Percentiles rank a stretch among this genome's conserved stretches.
phyloP scores from a whole-genome alignment of 2,888 invertebrate species.

The Drosophila picticornis region DNA sequence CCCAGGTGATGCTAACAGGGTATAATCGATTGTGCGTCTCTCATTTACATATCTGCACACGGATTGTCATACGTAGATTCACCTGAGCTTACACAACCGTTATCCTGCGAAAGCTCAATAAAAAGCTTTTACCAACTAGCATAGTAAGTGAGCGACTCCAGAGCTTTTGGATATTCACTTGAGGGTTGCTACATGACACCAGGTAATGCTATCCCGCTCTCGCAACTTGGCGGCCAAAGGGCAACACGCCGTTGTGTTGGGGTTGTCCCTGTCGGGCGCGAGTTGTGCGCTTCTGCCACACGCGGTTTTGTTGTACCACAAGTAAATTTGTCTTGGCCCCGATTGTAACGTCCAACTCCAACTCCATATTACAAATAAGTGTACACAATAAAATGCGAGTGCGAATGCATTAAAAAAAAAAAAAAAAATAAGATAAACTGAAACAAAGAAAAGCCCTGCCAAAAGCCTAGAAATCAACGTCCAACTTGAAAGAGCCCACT shows the following conservation, averaged over 20 bases:
- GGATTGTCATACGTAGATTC: slow-evolving; percentile 4
- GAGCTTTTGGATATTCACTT: slow-evolving; percentile 34
- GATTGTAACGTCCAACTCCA: slow-evolving; percentile 53
- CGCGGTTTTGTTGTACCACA: slow-evolving; percentile 71
- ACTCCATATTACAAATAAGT: slow-evolving; percentile 41
- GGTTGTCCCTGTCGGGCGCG: slow-evolving; percentile 49
- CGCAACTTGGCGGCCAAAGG: not conserved
- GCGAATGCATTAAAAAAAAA: slow-evolving; percentile 14
- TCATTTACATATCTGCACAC: not conserved
- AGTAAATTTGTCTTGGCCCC: slow-evolving; percentile 76
- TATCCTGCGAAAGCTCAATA: slow-evolving; percentile 21
- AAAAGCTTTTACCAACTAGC: slow-evolving; percentile 22
- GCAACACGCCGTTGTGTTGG: not conserved
- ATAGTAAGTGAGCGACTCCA: slow-evolving; percentile 12
- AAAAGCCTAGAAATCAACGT: slow-evolving; percentile 6
- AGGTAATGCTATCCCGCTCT: slow-evolving; percentile 31
- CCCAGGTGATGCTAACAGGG: not conserved
- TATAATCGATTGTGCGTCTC: slow-evolving; percentile 2
- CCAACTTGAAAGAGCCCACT: not conserved
- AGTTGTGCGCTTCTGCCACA: not conserved
- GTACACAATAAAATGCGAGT: slow-evolving; percentile 51
- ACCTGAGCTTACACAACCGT: slow-evolving; percentile 24
- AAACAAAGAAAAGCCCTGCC: slow-evolving; percentile 1
- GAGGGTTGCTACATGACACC: slow-evolving; percentile 33
- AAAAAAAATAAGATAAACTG: not conserved